Evolutionary conservation across 2,888 invertebrate species (phyloP).

Genomic region (Lomographa bimaculata): DNA sequence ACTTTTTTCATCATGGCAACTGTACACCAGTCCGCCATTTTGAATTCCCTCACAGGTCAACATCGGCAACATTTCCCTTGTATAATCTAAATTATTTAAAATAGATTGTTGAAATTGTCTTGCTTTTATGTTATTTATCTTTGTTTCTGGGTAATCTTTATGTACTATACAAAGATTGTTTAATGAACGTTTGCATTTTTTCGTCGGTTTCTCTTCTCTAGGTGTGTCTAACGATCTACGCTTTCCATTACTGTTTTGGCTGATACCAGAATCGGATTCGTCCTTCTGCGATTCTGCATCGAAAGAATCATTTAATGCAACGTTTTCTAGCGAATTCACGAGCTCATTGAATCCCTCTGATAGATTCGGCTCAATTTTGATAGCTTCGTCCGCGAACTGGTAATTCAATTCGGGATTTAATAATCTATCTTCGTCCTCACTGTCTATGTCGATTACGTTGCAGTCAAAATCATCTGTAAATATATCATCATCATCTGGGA

Average conservation of each 20-base stretch:
- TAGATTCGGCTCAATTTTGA: too few relatives aligned
- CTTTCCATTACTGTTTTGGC: background rate
- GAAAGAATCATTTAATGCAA: too few relatives aligned
- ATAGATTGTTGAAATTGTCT: slow-evolving; percentile 37
- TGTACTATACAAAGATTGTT: slow-evolving; percentile 34
- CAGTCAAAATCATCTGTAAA: background rate
- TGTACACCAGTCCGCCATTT: slow-evolving; percentile 51
- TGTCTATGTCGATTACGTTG: background rate
- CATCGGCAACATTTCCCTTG: slow-evolving; percentile 38
- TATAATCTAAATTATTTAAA: slow-evolving; percentile 36
- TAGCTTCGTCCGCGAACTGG: too few relatives aligned
- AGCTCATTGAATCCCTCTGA: too few relatives aligned
- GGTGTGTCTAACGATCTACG: too few relatives aligned
- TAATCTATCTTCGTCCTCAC: background rate
- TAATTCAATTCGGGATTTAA: too few relatives aligned
- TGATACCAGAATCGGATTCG: background rate
- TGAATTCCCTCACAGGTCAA: slow-evolving; percentile 56
- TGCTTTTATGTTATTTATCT: slow-evolving; percentile 26
- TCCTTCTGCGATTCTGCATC: too few relatives aligned
- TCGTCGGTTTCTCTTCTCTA: background rate
- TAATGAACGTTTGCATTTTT: slow-evolving; percentile 6
- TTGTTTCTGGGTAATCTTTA: slow-evolving; percentile 26
- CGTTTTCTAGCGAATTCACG: too few relatives aligned
- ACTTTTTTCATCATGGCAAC: slow-evolving; percentile 48
- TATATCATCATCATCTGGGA: background rate